Conservation (phyloP, 2,113 vertebrate species). For the Thymallus thymallus region DNA sequence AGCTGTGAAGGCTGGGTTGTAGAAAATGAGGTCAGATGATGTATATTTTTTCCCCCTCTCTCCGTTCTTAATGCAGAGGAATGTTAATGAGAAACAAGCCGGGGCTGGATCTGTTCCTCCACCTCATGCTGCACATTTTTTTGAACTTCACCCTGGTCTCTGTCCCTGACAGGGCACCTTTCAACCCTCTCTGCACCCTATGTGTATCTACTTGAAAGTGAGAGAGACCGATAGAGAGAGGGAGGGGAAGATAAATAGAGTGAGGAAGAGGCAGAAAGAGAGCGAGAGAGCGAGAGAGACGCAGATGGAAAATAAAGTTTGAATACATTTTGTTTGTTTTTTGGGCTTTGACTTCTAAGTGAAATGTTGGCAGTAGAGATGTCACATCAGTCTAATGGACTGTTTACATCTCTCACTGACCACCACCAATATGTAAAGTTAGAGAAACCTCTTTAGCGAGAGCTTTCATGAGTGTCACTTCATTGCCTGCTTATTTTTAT, state of each 20-base stretch:
- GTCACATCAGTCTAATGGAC: not conserved
- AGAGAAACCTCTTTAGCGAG: not conserved
- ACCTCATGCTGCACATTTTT: conserved; percentile 26
- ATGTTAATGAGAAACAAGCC: conserved; percentile 53
- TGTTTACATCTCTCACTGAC: conserved; percentile 14
- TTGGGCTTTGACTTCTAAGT: not conserved
- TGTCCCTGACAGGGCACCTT: conserved; percentile 8
- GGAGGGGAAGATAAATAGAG: no score
- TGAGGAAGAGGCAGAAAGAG: not conserved
- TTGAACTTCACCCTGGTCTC: conserved; percentile 3
- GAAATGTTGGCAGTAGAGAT: not conserved
- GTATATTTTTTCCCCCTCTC: not conserved
- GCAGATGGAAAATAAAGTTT: not conserved
- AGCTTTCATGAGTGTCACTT: conserved; percentile 19
- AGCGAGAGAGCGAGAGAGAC: not conserved
- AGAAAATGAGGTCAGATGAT: conserved; percentile 42
- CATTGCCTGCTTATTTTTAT: conserved; percentile 29
- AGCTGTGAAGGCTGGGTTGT: conserved; percentile 27
- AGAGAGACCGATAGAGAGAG: not conserved
- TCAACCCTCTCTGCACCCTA: not conserved
- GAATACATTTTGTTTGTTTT: not conserved
- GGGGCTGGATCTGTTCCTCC: conserved; percentile 15
- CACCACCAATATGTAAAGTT: no score
- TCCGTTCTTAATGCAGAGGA: conserved; percentile 24
- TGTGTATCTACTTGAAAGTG: not conserved